Base-by-base conservation (phyloP, 1,140 invertebrate species). In the Doryteuthis pealeii region DNA sequence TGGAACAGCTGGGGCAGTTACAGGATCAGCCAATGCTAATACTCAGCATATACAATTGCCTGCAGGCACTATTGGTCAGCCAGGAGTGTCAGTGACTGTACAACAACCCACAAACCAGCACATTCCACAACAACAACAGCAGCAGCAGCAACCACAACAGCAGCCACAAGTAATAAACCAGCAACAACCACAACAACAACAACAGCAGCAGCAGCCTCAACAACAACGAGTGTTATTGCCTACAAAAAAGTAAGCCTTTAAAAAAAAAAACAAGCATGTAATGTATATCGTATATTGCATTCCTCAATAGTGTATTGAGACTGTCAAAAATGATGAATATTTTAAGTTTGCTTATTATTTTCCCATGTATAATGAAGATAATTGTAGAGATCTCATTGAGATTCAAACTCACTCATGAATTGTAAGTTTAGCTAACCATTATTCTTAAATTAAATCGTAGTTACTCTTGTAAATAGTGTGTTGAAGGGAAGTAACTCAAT, bases 211-310 rank as follows among this genome's bases (percentile, higher is more conserved):
- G 45, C 71, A 78, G 12, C 62, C 33, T 40, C 28, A 26, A 45
- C n/a, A 40, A 40, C 69, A 58, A 45, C 33, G 79, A 58, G 74
- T 85, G 32, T 74, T 85, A 12, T 40, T 85, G 31, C 81, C 84
- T 14, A 76, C 78, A 35, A 78, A 79, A 66, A 83, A 81, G 83
- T 85, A 74, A 80, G 81, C 74, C 43, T 66, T 14, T n/a, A n/a
- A n/a, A n/a, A n/a, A n/a, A n/a, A n/a, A n/a, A n/a, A n/a, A 12
- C 49, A 14, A 14, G n/a, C n/a, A n/a, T n/a, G n/a, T n/a, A n/a
- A n/a, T n/a, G n/a, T n/a, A n/a, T n/a, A n/a, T n/a, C n/a, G n/a
- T n/a, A n/a, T n/a, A n/a, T n/a, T n/a, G n/a, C n/a, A n/a, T n/a
- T n/a, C n/a, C n/a, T n/a, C n/a, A n/a, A n/a, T n/a, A n/a, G n/a